Evolutionary conservation across 2,113 vertebrate species (phyloP).

Genomic region (Spilogale gracilis): DNA sequence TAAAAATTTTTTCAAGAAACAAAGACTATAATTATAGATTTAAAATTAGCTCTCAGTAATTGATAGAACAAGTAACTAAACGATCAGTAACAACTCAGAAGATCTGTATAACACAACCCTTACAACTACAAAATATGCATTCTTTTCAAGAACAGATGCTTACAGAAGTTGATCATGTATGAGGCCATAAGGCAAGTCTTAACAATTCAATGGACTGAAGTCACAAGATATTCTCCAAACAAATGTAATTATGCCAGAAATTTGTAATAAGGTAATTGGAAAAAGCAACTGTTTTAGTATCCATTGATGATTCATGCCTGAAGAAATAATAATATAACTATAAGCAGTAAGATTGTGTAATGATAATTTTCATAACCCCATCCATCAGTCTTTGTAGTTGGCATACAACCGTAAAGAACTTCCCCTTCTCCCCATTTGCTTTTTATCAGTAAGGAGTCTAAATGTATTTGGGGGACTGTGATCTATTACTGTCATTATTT

Average conservation of each 20-base stretch:
- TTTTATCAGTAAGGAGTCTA: neutral
- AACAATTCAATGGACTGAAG: neutral
- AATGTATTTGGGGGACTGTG: neutral
- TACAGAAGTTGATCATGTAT: neutral
- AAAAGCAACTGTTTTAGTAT: conserved; percentile 20
- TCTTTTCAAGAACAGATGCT: neutral
- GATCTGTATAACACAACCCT: neutral
- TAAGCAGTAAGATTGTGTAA: neutral
- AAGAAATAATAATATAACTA: neutral
- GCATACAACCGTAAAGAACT: neutral
- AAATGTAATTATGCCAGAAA: neutral
- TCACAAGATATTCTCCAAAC: neutral
- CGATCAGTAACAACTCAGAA: neutral
- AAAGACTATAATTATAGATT: neutral
- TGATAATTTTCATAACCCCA: neutral
- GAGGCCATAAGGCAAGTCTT: neutral
- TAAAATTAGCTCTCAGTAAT: neutral
- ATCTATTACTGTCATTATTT: neutral
- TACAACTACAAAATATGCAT: neutral
- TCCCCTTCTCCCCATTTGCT: neutral
- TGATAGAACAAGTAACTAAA: neutral
- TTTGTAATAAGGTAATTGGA: neutral
- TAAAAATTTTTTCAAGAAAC: no score
- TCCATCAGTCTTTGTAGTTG: neutral
- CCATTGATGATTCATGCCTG: neutral